Percentiles rank a stretch among this genome's conserved stretches.
Evolutionary conservation across 2,888 invertebrate genomes (phyloP).

Genomic region (Brenthis daphne): DNA sequence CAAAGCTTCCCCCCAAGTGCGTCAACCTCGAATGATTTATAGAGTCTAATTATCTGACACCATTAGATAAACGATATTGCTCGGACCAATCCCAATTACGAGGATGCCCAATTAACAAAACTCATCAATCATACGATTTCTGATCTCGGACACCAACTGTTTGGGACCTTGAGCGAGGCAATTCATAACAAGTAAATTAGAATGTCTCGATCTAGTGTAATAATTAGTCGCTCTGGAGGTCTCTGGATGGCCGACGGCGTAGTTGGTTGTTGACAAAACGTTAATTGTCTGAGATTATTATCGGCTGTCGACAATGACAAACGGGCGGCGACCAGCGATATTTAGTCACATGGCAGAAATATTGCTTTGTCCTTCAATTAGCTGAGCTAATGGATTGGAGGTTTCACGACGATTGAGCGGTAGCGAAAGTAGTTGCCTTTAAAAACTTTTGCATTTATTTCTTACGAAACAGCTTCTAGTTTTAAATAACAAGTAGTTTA

Average conservation of each 20-base stretch:
- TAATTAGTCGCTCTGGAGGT: conserved; percentile 37
- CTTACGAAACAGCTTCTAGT: conserved; percentile 28
- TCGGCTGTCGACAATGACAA: conserved; percentile 46
- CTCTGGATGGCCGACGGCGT: conserved; percentile 36
- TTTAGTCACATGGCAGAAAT: conserved; percentile 35
- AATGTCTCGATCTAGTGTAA: conserved; percentile 31
- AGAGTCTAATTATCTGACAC: conserved; percentile 56
- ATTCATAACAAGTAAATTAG: conserved; percentile 31
- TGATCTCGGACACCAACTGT: conserved; percentile 43
- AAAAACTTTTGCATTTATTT: conserved; percentile 24
- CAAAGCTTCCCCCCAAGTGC: conserved; percentile 46
- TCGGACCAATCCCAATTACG: conserved; percentile 47
- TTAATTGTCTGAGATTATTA: conserved; percentile 42
- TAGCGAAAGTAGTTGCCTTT: conserved; percentile 37
- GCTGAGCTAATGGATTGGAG: conserved; percentile 36
- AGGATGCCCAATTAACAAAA: conserved; percentile 52
- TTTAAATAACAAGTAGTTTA: conserved; percentile 13
- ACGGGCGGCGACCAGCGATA: conserved; percentile 33
- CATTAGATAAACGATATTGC: conserved; percentile 50
- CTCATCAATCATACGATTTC: conserved; percentile 53
- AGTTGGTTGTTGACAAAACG: conserved; percentile 45
- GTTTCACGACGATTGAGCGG: conserved; percentile 36
- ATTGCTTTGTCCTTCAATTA: conserved; percentile 43
- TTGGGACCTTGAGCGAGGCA: conserved; percentile 45
- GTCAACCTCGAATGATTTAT: conserved; percentile 59